phyloP scores from a whole-genome alignment of 2,888 invertebrate genomes.

The Lacanobia oleracea region DNA sequence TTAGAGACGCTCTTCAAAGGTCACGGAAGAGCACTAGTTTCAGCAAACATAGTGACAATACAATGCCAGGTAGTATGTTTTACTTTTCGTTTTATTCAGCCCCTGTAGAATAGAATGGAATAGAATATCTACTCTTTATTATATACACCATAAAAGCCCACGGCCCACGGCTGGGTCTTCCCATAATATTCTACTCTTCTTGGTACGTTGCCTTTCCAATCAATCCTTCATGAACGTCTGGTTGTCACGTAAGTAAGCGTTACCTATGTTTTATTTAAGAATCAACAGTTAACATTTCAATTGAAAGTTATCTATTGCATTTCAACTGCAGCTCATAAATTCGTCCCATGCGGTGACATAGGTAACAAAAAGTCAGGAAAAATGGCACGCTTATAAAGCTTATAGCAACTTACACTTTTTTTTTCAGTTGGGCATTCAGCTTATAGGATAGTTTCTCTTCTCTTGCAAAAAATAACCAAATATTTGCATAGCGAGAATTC shows the following conservation, averaged over 20 bases:
- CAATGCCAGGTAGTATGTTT: conserved; percentile 69
- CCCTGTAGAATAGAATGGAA: too few relatives aligned
- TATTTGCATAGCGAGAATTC: neutral
- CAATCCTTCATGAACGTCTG: too few relatives aligned
- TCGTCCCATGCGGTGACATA: neutral
- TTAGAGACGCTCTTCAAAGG: conserved; percentile 80
- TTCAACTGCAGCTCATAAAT: neutral
- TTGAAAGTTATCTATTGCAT: neutral
- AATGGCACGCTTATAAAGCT: neutral
- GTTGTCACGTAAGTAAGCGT: too few relatives aligned
- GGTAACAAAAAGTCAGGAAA: neutral
- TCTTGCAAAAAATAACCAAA: neutral
- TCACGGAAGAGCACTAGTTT: conserved; percentile 75
- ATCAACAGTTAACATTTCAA: too few relatives aligned
- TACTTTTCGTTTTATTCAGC: too few relatives aligned
- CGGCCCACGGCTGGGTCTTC: too few relatives aligned
- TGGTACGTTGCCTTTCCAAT: too few relatives aligned
- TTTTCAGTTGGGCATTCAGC: neutral
- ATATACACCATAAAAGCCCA: too few relatives aligned
- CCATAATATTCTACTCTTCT: too few relatives aligned
- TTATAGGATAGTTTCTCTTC: neutral
- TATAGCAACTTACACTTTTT: neutral
- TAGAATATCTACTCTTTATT: too few relatives aligned
- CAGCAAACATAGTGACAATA: conserved; percentile 73
- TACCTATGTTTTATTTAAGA: neutral